Conservation (phyloP, 1,140 invertebrate species). For the Drosophila novamexicana region DNA sequence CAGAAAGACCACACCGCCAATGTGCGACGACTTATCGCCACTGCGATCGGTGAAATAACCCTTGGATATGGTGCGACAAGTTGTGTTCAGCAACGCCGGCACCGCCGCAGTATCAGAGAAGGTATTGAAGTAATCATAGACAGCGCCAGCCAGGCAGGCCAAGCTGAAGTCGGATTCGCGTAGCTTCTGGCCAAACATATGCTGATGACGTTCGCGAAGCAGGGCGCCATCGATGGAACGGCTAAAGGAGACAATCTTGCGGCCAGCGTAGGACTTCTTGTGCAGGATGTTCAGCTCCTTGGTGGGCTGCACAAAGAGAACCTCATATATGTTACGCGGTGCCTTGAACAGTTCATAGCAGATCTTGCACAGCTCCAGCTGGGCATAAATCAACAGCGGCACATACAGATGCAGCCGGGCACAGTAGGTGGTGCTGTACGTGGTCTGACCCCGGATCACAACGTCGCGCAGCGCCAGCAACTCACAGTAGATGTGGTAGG, state of each 20-base stretch:
- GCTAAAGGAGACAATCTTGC: slow-evolving; percentile 92
- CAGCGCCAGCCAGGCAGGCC: slow-evolving; percentile 81
- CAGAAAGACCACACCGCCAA: slow-evolving; percentile 85
- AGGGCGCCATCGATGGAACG: slow-evolving; percentile 86
- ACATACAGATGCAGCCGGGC: slow-evolving; percentile 86
- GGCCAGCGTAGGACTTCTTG: slow-evolving; percentile 89
- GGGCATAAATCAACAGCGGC: slow-evolving; percentile 86
- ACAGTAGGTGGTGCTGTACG: slow-evolving; percentile 78
- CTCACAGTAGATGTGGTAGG: slow-evolving; percentile 84
- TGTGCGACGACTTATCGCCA: slow-evolving; percentile 66
- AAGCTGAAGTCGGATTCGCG: slow-evolving; percentile 89
- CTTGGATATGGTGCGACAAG: slow-evolving; percentile 84
- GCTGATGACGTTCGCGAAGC: slow-evolving; percentile 76
- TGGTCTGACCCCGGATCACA: slow-evolving; percentile 81
- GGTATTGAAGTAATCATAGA: slow-evolving; percentile 73
- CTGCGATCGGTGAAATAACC: slow-evolving; percentile 74
- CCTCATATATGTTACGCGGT: slow-evolving; percentile 87
- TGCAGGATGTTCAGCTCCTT: slow-evolving; percentile 87
- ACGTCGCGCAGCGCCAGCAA: slow-evolving; percentile 79
- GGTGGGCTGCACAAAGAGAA: slow-evolving; percentile 85
- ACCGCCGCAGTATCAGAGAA: slow-evolving; percentile 48
- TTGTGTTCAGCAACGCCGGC: slow-evolving; percentile 84
- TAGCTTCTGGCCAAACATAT: slow-evolving; percentile 87
- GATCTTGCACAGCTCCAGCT: slow-evolving; percentile 86
- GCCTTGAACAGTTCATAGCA: slow-evolving; percentile 85